phyloP scores from a whole-genome alignment of 2,113 vertebrate species.

The Cyprinus carpio region DNA sequence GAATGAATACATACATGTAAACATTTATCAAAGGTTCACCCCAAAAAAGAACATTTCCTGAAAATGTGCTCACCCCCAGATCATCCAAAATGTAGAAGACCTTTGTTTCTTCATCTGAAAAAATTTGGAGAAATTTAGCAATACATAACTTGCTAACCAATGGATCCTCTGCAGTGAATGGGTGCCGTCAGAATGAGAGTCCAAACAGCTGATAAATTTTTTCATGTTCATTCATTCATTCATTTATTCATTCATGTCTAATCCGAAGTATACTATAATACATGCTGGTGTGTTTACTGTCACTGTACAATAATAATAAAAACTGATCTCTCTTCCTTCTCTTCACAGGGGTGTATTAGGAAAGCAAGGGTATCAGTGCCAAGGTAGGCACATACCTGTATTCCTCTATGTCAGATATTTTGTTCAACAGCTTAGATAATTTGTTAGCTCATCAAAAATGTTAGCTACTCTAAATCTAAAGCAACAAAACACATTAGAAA shows the following conservation, averaged over 20 bases:
- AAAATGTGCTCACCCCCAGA: no score
- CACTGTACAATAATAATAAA: not conserved
- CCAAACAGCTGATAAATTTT: no score
- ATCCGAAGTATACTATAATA: not conserved
- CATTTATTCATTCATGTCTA: no score
- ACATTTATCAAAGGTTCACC: no score
- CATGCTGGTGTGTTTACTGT: not conserved
- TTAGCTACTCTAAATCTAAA: not conserved
- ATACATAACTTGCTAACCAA: no score
- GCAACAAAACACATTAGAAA: not conserved
- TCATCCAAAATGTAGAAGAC: no score
- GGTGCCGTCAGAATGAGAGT: no score
- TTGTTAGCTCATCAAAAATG: not conserved
- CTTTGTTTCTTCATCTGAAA: no score
- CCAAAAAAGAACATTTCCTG: no score
- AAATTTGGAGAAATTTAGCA: no score
- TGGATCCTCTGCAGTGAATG: no score
- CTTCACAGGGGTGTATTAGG: conserved; percentile 91
- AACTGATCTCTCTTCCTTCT: conserved; percentile 53
- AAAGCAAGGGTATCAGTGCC: conserved; percentile 97
- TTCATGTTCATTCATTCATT: no score
- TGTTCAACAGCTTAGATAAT: not conserved
- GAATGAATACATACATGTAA: not conserved
- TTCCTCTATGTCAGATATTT: not conserved
- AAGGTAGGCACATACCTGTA: conserved; percentile 79